Evolutionary conservation across 2,888 invertebrate genomes (phyloP).

Genomic region (Spodoptera littoralis): DNA sequence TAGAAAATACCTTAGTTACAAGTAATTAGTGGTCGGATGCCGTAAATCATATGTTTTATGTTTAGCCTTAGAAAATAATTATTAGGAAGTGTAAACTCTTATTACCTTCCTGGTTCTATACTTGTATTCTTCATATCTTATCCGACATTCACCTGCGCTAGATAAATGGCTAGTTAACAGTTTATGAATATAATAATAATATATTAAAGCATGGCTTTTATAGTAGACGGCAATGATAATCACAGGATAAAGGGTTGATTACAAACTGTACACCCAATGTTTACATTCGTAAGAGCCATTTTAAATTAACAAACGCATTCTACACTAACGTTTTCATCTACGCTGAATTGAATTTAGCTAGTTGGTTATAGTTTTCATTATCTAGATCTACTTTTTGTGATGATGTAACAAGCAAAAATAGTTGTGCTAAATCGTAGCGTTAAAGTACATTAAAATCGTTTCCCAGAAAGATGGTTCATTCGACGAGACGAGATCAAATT

Average conservation of each 20-base stretch:
- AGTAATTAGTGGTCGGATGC: slow-evolving; percentile 22
- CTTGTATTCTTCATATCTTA: slow-evolving; percentile 24
- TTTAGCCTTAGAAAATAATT: slow-evolving; percentile 37
- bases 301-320: slow-evolving; percentile 1
- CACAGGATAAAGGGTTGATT: neutral
- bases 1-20: slow-evolving; percentile 22
- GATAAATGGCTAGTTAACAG: slow-evolving; percentile 20
- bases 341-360: neutral
- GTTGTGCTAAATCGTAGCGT: slow-evolving; percentile 27
- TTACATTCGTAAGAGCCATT: slow-evolving; percentile 6
- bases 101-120: slow-evolving; percentile 46
- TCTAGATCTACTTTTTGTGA: slow-evolving; percentile 35
- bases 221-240: slow-evolving; percentile 18
- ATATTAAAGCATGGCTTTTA: too few relatives aligned
- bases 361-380: slow-evolving; percentile 19
- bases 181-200: slow-evolving; percentile 30
- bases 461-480: slow-evolving; percentile 22
- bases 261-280: slow-evolving; percentile 1
- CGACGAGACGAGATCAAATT: too few relatives aligned
- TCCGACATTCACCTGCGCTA: slow-evolving; percentile 33
- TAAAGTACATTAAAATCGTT: slow-evolving; percentile 15
- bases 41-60: slow-evolving; percentile 22
- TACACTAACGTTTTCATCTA: neutral
- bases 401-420: slow-evolving; percentile 23
- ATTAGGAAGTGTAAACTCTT: slow-evolving; percentile 44